Percentiles rank a stretch among this genome's conserved stretches.
phyloP scores from a whole-genome alignment of 2,797 vertebrate species.

The Jordanella pulchra region DNA sequence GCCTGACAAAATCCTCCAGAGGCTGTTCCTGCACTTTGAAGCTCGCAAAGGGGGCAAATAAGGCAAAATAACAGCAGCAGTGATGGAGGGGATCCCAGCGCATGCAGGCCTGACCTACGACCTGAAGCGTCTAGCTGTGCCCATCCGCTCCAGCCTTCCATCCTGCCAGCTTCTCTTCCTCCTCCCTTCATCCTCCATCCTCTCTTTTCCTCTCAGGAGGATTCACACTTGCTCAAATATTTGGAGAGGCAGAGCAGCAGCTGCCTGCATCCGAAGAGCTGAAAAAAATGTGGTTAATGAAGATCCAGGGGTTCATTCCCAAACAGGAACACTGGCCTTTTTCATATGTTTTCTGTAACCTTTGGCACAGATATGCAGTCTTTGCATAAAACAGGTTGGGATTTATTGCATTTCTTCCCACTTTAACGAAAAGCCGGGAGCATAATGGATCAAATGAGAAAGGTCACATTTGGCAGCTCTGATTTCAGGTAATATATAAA shows the following conservation, averaged over 20 bases:
- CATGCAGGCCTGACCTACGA: slow-evolving; percentile 68
- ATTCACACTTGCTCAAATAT: slow-evolving; percentile 34
- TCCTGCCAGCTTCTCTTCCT: slow-evolving; percentile 44
- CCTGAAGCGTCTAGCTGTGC: slow-evolving; percentile 68
- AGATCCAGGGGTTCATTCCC: slow-evolving; percentile 13
- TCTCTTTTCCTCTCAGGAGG: slow-evolving; percentile 60
- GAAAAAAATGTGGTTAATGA: slow-evolving; percentile 41
- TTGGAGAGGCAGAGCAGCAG: slow-evolving; percentile 66
- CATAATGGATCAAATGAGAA: neutral
- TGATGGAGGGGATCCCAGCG: slow-evolving; percentile 28
- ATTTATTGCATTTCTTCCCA: slow-evolving; percentile 25
- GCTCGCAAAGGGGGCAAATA: slow-evolving; percentile 6
- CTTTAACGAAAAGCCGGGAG: no score
- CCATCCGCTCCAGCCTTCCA: slow-evolving; percentile 60
- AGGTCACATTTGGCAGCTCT: no score
- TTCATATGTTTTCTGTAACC: slow-evolving; percentile 39
- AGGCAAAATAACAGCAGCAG: slow-evolving; percentile 26
- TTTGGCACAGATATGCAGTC: slow-evolving; percentile 41
- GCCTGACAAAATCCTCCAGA: slow-evolving; percentile 25
- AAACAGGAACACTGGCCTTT: slow-evolving; percentile 38
- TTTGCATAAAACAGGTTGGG: slow-evolving; percentile 29
- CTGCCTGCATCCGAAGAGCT: slow-evolving; percentile 62
- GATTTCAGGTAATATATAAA: no score
- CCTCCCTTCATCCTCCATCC: slow-evolving; percentile 41
- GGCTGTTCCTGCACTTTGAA: slow-evolving; percentile 12